phyloP scores from a whole-genome alignment of 1,140 invertebrate genomes.

The Rhagoletis pomonella region DNA sequence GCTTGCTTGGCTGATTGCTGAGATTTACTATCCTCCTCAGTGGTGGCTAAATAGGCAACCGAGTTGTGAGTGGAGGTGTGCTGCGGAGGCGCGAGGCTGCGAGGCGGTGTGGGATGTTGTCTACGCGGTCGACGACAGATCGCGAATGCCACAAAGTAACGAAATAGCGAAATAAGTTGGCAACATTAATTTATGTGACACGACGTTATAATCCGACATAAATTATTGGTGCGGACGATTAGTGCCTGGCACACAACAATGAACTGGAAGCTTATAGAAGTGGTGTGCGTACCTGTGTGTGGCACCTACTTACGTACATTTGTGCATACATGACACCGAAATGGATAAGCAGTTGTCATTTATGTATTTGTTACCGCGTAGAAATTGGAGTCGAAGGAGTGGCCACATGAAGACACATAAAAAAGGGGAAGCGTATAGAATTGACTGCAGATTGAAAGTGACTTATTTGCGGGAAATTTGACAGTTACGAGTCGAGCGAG shows the following conservation, averaged over 20 bases:
- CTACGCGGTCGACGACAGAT: not conserved
- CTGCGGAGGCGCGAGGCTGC: not conserved
- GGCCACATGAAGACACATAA: not conserved
- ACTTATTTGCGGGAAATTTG: constrained; percentile 37
- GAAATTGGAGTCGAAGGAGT: constrained; percentile 37
- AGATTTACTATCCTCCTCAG: not conserved
- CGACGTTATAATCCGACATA: constrained; percentile 74
- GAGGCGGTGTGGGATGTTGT: not conserved
- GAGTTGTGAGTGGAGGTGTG: not conserved
- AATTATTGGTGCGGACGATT: constrained; percentile 70
- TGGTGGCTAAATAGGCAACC: not conserved
- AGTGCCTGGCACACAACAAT: constrained; percentile 56
- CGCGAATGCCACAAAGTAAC: constrained; percentile 35
- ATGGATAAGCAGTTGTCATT: constrained; percentile 39
- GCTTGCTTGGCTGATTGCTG: no score
- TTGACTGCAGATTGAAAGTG: constrained; percentile 15
- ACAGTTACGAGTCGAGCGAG: not conserved
- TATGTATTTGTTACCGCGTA: not conserved
- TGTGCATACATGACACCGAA: not conserved
- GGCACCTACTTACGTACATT: not conserved
- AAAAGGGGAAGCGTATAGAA: not conserved
- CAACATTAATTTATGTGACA: constrained; percentile 74
- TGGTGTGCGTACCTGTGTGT: constrained; percentile 12
- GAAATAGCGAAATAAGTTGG: constrained; percentile 66
- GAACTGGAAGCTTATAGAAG: not conserved